These are phyloP conservation scores for Allygus modestus DNA, from an alignment of 2,888 invertebrate species.

Conservation along the genomic window DNA sequence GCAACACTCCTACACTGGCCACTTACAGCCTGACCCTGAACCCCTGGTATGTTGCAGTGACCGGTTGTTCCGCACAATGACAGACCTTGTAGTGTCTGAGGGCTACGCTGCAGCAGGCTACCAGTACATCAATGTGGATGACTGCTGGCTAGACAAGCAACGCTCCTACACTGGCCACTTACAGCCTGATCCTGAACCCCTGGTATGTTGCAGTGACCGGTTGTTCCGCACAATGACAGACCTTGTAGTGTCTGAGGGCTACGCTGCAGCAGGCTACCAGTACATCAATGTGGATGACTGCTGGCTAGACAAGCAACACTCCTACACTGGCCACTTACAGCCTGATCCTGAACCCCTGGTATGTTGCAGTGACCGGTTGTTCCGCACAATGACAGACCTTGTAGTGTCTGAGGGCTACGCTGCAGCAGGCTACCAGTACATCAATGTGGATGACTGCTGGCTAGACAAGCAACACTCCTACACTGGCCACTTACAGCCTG, in stretches of 20 bases:
- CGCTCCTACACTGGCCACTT: no score
- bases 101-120: constrained; percentile 84
- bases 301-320: constrained; percentile 92
- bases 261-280: constrained; percentile 92
- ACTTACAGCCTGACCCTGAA: constrained; percentile 89
- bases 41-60: constrained; percentile 87
- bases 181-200: no score
- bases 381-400: constrained; percentile 93
- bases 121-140: no score
- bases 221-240: constrained; percentile 95
- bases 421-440: constrained; percentile 92
- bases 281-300: constrained; percentile 95
- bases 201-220: constrained; percentile 82
- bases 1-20: constrained; percentile 85
- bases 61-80: constrained; percentile 92
- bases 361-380: constrained; percentile 90
- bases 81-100: constrained; percentile 90
- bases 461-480: constrained; percentile 88
- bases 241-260: constrained; percentile 91
- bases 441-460: constrained; percentile 98
- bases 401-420: constrained; percentile 93
- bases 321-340: constrained; percentile 81
- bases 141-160: constrained; percentile 73
- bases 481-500: constrained; percentile 89
- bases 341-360: constrained; percentile 77